Conservation (phyloP, 2,797 vertebrate species). For the Garrulus glandarius region DNA sequence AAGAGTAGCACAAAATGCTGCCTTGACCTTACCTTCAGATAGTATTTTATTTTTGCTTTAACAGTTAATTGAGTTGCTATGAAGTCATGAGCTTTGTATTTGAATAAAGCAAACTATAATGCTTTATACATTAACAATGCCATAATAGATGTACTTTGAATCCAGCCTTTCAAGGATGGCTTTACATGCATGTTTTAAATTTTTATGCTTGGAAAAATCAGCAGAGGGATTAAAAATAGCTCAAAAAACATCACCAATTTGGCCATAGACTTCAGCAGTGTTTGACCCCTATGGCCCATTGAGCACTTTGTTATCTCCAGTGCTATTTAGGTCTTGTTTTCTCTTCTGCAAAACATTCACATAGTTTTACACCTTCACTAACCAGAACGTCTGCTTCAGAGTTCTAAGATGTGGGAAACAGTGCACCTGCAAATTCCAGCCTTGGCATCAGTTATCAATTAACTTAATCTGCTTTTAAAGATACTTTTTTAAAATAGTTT, state of each 20-base stretch:
- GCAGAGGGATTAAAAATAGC: neutral
- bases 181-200: neutral
- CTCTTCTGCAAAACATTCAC: neutral
- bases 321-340: neutral
- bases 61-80: neutral
- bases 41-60: neutral
- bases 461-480: neutral
- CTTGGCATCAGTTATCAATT: neutral
- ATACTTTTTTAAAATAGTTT: neutral
- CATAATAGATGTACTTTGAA: neutral
- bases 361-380: neutral
- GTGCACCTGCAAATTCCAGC: neutral
- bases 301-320: neutral
- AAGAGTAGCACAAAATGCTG: neutral
- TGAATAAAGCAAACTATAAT: neutral
- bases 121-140: neutral
- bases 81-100: neutral
- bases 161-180: neutral
- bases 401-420: neutral
- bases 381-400: neutral
- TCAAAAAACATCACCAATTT: neutral
- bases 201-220: neutral
- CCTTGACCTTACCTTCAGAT: neutral
- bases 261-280: neutral
- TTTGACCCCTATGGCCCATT: neutral